phyloP scores from a whole-genome alignment of 1,140 invertebrate species.

The Apis mellifera region Amel_HAv3.1 CM009931.2:17819501-17820000 shows the following conservation, averaged over 20 bases:
- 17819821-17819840: constrained; percentile 24
- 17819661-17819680: not conserved
- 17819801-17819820: not conserved
- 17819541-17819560: constrained; percentile 12
- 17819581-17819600: not conserved
- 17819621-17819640: no score
- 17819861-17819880: constrained; percentile 21
- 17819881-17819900: constrained; percentile 28
- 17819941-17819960: not conserved
- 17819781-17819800: not conserved
- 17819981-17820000: not conserved
- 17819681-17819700: not conserved
- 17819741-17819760: not conserved
- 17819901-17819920: constrained; percentile 28
- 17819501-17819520: not conserved
- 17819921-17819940: not conserved
- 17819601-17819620: no score
- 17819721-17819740: not conserved
- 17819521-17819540: not conserved
- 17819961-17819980: not conserved
- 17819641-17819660: not conserved
- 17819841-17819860: not conserved
- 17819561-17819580: not conserved
- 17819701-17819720: not conserved
- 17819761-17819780: constrained; percentile 18